Evolutionary conservation across 2,888 invertebrate species (phyloP), one percentile per base, ranked within the genome.

Genomic region (Troilus luridus): DNA sequence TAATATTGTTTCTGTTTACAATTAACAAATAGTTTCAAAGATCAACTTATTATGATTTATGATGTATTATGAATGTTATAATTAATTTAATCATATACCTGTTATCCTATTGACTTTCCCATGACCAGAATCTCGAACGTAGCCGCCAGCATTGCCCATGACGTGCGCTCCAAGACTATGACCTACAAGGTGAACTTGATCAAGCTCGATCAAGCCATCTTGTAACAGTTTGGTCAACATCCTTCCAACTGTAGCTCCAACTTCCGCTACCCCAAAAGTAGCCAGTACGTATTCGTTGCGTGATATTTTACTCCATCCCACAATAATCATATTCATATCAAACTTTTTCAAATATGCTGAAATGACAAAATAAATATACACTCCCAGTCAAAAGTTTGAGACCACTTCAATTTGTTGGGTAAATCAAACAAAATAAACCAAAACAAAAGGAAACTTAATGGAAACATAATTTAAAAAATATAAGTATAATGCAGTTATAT

Each of bases 81-180:
- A 60, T 60, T 14, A 60, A 60, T 17, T 60, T 60, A 60, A 14
- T 17, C 17, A 17, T 17, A 60, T 60, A 41, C 81, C 81, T 81
- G 81, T 81, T 8, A 81, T 54, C 24, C 81, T 41, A 0, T 2
- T 54, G 21, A 81, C 19, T 81, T 81, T 81, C 54, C 54, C 81
- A 54, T 19, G 11, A 41, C 81, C 81, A 54, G 17, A 62, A 19
- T 90, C 60, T 11, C 21, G 60, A 14, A 92, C 54, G 54, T 21
- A 72, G n/a, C 91, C 62, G 1, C 92, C 92, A 8, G 91, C 91
- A 17, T 56, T 88, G 1, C 92, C 92, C 92, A 92, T 92, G 21
- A 90, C 90, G 67, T 92, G 92, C 8, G 92, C 92, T 24, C 92
- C 92, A n/a, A 92, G 81, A 88, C 92, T 92, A 64, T 92, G 92